Conservation (phyloP, 2,113 vertebrate genomes). For the Hemichromis elongatus region DNA sequence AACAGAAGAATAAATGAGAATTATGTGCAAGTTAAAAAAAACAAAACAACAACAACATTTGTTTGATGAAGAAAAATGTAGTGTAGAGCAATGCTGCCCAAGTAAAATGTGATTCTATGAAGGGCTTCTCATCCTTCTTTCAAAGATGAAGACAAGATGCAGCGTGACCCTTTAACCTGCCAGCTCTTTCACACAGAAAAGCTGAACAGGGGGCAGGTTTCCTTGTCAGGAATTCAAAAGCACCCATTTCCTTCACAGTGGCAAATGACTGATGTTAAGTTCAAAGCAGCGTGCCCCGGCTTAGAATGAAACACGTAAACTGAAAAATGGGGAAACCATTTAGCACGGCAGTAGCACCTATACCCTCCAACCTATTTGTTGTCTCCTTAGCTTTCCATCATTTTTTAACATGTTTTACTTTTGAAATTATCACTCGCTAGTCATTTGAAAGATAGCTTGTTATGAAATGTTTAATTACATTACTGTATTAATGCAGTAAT, state of each 20-base stretch:
- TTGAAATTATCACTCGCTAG: neutral
- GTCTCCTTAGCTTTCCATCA: neutral
- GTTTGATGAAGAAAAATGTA: neutral
- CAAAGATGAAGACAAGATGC: neutral
- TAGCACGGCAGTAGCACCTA: neutral
- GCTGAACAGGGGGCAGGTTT: constrained; percentile 13
- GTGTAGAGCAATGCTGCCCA: neutral
- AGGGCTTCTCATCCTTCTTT: neutral
- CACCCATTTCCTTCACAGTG: constrained; percentile 31
- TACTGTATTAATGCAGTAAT: neutral
- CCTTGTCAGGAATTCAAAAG: constrained; percentile 24
- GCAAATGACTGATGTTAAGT: constrained; percentile 30
- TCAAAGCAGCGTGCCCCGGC: neutral
- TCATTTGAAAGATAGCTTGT: neutral
- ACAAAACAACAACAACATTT: neutral
- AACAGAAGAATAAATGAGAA: neutral
- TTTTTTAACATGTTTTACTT: neutral
- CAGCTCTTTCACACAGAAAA: neutral
- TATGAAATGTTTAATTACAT: neutral
- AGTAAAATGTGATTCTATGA: neutral
- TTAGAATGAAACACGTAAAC: constrained; percentile 4
- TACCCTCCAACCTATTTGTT: neutral
- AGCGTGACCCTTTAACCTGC: constrained; percentile 23
- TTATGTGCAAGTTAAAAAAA: neutral
- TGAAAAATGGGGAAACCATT: neutral